Base-by-base conservation (phyloP, 2,113 vertebrate species). In the Pseudorectes ferrugineus region DNA sequence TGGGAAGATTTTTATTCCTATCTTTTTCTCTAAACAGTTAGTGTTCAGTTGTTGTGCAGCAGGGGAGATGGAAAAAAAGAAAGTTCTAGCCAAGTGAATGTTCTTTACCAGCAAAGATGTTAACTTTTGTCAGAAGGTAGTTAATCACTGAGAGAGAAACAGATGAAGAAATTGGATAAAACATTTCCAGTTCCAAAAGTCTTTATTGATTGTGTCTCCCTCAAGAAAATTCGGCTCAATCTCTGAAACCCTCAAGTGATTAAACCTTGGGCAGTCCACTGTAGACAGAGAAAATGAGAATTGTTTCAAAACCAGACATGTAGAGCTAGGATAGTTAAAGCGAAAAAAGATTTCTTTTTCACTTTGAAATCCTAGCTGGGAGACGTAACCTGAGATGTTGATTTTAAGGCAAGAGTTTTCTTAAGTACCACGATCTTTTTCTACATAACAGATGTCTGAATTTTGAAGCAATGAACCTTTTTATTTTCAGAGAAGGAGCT, bases 81-180 rank as follows among this genome's bases (percentile, higher is more conserved):
- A 83, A 93, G 88, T 89, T 92, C 91, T 79, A 89, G 51, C 67
- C 61, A 88, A 87, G 63, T 65, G 51, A 94, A 82, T 86, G 83
- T 91, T 95, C 68, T 95, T 93, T 75, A 95, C 78, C 65, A 90
- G 85, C 51, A 75, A 94, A 91, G 77, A 88, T 52, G 73, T 88
- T 95, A 92, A 92, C 76, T 92, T 95, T 91, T 8, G 26, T 95
- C 89, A 87, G 87, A 94, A 94, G 70, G 94, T 89, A 93, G 85
- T 95, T 96, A 97, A 97, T 96, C 94, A 96, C 88, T 61, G 46
- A 61, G 70, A 93, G 82, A 93, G 83, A 86, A 95, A 92, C 61
- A 89, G 92, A 83, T 65, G 78, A 95, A 97, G 89, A 89, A 96
- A 97, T 94, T 85, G 90, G 96, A 84, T 96, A 94, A 97, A 97